Evolutionary conservation across 2,888 invertebrate species (phyloP), one percentile per base, ranked within the genome.

Genomic region (Himalopsyche anomala): DNA sequence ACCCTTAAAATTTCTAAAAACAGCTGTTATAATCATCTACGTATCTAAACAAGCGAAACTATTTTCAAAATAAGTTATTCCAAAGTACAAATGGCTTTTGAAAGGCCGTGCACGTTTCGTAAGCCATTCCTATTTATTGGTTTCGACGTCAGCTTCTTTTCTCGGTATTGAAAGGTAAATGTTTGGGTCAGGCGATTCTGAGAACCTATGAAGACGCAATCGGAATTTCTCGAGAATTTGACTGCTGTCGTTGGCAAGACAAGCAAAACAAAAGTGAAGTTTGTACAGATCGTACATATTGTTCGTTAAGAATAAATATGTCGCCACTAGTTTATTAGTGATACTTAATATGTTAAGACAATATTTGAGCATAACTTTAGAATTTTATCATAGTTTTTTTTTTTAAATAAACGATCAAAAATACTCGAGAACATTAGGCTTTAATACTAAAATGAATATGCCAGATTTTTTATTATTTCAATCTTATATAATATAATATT

Each of bases 121-220:
- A 80, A 80, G 40, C n/a, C 51, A 42, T 42, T 80, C 80, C 42
- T 80, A 42, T 80, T 36, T 38, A 74, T 74, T 15, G 74, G 28
- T 36, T 19, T 19, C 19, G 74, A 82, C 82, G 82, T 82, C 82
- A 55, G 36, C 74, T 5, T 19, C 36, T 36, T 55, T 83, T 85
- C 85, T 42, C 80, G 19, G 85, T 85, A 85, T 85, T 55, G 74
- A 74, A 51, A 85, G 69, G 36, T 55, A 82, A 51, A 81, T 38
- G 84, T 69, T 74, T 36, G 42, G 69, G 82, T 85, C 80, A 51
- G 80, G 69, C 83, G 17, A 19, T 86, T 86, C 86, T 54, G 42
- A 38, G 86, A 86, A 86, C 79, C 11, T 28, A 28, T 38, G 15
- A 80, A 81, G 86, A 85, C 86, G 86, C 81, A 83, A 83, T 69